Percentiles rank a stretch among this genome's conserved stretches.
Conservation (phyloP, 2,888 invertebrate species). For the Trachelus troglodyta region DNA sequence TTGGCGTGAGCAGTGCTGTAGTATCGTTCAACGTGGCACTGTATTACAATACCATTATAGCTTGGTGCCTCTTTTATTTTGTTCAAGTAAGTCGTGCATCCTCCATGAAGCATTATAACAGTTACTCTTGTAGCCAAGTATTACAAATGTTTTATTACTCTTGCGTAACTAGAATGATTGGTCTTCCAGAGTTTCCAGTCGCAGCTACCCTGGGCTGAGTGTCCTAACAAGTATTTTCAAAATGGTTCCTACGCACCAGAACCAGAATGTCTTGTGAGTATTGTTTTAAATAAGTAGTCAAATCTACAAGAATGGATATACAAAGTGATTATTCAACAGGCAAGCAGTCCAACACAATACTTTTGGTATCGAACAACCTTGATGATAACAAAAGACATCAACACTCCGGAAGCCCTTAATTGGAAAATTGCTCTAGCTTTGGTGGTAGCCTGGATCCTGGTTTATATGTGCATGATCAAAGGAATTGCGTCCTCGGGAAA, state of each 20-base stretch:
- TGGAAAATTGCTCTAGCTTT: slow-evolving; percentile 91
- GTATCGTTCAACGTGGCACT: slow-evolving; percentile 97
- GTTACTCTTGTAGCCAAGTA: background rate
- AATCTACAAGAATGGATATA: background rate
- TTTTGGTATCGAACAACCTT: slow-evolving; percentile 96
- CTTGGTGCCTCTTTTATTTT: slow-evolving; percentile 97
- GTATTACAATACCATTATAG: slow-evolving; percentile 98
- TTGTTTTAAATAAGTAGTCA: background rate
- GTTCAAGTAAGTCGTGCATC: slow-evolving; percentile 71
- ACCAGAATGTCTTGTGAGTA: slow-evolving; percentile 84
- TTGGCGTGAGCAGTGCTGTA: slow-evolving; percentile 93
- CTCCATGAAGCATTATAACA: background rate
- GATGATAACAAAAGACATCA: slow-evolving; percentile 89
- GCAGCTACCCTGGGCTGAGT: slow-evolving; percentile 91
- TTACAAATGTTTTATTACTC: background rate
- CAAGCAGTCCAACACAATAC: slow-evolving; percentile 91
- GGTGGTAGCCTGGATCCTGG: slow-evolving; percentile 91
- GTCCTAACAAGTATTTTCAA: slow-evolving; percentile 84
- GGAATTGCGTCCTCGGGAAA: slow-evolving; percentile 97
- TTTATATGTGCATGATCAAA: slow-evolving; percentile 97
- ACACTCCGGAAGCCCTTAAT: slow-evolving; percentile 87
- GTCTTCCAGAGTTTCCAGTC: slow-evolving; percentile 82
- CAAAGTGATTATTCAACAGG: slow-evolving; percentile 66
- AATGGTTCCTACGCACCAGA: slow-evolving; percentile 84
- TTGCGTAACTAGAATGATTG: background rate